These are phyloP conservation scores for Tursiops truncatus DNA, from an alignment of 2,113 vertebrate genomes.

Conservation along the genomic window DNA sequence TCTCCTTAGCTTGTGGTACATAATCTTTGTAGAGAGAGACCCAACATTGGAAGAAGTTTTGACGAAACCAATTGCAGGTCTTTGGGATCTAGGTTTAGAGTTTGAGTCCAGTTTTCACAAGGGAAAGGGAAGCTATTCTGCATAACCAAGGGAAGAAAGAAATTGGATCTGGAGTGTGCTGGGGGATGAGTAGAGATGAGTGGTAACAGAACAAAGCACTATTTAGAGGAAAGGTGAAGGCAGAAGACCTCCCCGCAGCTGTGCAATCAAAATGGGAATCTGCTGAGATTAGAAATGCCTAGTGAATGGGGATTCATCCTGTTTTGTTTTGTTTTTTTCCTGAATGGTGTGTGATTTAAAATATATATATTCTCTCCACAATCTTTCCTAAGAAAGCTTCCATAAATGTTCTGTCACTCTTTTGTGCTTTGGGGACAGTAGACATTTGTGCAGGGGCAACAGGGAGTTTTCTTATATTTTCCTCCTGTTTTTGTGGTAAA, in stretches of 20 bases:
- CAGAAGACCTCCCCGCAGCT: not conserved
- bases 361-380: not conserved
- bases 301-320: not conserved
- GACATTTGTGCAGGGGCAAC: not conserved
- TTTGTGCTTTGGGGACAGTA: not conserved
- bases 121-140: not conserved
- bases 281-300: not conserved
- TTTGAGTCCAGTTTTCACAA: not conserved
- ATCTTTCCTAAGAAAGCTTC: not conserved
- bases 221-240: not conserved
- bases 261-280: not conserved
- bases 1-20: not conserved
- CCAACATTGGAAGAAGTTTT: not conserved
- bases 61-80: not conserved
- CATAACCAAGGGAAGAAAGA: not conserved
- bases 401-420: not conserved
- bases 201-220: not conserved
- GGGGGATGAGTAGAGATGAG: not conserved
- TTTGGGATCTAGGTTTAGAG: not conserved
- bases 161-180: not conserved
- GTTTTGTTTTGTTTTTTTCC: not conserved
- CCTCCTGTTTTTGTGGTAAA: not conserved
- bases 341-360: not conserved
- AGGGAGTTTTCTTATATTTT: not conserved
- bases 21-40: not conserved